Conservation (phyloP, 2,113 vertebrate genomes). For the Oreochromis spilurus region DNA sequence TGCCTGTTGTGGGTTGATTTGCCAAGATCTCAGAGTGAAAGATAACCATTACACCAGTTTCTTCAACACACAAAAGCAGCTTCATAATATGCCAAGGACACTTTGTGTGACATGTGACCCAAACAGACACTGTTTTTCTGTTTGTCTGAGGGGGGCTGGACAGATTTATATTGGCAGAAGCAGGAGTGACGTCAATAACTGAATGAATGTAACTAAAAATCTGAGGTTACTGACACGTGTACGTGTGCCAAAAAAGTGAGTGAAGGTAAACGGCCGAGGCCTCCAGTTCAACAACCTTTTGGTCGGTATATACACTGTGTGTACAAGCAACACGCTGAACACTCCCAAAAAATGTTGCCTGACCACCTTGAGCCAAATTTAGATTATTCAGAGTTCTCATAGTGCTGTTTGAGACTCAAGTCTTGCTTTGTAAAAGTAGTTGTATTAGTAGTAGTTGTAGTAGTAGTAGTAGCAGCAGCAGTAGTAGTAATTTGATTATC, state of each 20-base stretch:
- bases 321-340: not conserved
- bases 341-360: not conserved
- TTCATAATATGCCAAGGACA: conserved; percentile 18
- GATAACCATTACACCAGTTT: not conserved
- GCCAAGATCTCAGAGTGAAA: not conserved
- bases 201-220: not conserved
- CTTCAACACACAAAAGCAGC: not conserved
- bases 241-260: not conserved
- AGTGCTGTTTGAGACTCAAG: not conserved
- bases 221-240: not conserved
- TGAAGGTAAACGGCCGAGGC: not conserved
- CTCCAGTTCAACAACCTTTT: not conserved
- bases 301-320: not conserved
- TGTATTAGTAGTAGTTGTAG: not conserved
- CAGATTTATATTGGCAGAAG: not conserved
- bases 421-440: not conserved
- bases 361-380: not conserved
- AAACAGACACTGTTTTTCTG: not conserved
- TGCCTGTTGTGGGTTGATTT: not conserved
- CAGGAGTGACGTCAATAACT: not conserved
- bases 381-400: not conserved
- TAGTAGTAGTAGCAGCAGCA: not conserved
- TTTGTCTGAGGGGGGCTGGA: not conserved
- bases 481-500: not conserved
- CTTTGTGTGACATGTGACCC: not conserved